Evolutionary conservation across 35 echinoderm and acorn worm genomes (phyloP).

Genomic region (Patiria miniata): DNA sequence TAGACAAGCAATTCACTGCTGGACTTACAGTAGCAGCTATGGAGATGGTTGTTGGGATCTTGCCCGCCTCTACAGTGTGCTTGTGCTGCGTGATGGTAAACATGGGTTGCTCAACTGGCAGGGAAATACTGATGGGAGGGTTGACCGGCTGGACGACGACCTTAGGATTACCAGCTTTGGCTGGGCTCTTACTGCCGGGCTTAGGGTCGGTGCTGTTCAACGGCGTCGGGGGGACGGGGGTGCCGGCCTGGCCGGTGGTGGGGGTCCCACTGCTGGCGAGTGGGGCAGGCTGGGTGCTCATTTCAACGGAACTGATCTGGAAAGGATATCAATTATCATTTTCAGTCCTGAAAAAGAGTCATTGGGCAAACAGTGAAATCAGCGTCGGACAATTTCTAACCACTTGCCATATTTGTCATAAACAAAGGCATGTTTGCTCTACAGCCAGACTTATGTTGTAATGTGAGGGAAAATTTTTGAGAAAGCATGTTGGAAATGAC

Average conservation of each 20-base stretch:
- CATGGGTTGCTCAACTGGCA: background rate
- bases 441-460: no score
- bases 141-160: constrained; percentile 63
- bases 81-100: constrained; percentile 8
- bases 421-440: no score
- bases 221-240: background rate
- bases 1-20: no score
- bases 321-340: no score
- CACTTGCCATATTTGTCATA: no score
- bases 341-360: no score
- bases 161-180: constrained; percentile 43
- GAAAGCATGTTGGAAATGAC: no score
- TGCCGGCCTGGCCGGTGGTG: constrained; percentile 3
- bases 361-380: no score
- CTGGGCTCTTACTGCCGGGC: background rate
- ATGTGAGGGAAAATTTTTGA: no score
- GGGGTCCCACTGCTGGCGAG: constrained; percentile 40
- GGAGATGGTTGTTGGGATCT: background rate
- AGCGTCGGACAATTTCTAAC: no score
- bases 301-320: constrained; percentile 15
- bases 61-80: background rate
- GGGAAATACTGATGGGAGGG: constrained; percentile 44
- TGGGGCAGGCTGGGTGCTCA: constrained; percentile 57
- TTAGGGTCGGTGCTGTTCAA: background rate
- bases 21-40: background rate